phyloP scores from a whole-genome alignment of 2,888 invertebrate genomes.

The Antheraea assamensis region DNA sequence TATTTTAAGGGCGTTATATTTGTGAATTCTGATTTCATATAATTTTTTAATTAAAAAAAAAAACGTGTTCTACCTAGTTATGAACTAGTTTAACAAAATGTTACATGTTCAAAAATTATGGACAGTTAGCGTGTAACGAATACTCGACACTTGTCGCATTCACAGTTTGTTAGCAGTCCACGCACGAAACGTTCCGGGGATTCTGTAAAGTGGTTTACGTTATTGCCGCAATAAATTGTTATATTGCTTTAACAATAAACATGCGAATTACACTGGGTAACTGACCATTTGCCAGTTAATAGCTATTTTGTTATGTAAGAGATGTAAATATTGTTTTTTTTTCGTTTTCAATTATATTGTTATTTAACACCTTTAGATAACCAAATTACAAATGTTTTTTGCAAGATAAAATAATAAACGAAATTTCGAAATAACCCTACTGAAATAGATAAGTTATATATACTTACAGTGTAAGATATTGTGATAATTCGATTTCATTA shows the following conservation, averaged over 20 bases:
- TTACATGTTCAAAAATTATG: conserved; percentile 29
- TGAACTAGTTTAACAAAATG: conserved; percentile 15
- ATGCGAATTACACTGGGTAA: conserved; percentile 3
- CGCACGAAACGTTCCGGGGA: conserved; percentile 23
- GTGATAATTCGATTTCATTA: too few species aligned
- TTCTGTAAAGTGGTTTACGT: conserved; percentile 23
- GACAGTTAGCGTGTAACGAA: conserved; percentile 23
- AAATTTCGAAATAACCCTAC: too few species aligned
- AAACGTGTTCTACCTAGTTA: not conserved
- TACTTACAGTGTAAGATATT: too few species aligned
- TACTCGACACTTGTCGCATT: conserved; percentile 21
- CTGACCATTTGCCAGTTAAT: conserved; percentile 9
- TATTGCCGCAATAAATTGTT: conserved; percentile 19
- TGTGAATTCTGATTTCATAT: not conserved
- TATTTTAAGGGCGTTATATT: too few species aligned
- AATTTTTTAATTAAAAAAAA: not conserved
- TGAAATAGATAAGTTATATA: too few species aligned
- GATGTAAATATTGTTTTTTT: not conserved
- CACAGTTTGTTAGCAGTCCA: conserved; percentile 21
- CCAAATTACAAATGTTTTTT: too few species aligned
- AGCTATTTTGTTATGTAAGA: not conserved
- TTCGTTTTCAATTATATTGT: not conserved
- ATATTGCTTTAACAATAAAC: conserved; percentile 16
- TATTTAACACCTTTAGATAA: too few species aligned
- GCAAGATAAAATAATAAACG: too few species aligned